Percentiles rank a stretch among this genome's conserved stretches.
phyloP scores from a whole-genome alignment of 1,140 invertebrate genomes.

The Phymorhynchus buccinoides region DNA sequence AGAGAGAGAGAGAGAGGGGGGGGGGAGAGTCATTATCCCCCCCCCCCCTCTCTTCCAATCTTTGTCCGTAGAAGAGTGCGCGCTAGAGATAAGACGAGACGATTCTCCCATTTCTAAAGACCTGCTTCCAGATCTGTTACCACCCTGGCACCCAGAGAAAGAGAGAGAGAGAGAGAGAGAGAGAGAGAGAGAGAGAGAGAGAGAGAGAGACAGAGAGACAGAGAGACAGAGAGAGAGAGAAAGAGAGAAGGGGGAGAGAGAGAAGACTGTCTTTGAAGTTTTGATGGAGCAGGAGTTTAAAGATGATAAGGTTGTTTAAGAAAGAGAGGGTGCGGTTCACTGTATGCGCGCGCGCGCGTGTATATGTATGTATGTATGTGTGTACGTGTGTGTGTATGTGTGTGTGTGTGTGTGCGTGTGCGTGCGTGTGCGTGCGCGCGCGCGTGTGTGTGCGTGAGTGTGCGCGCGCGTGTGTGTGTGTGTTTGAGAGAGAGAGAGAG shows the following conservation, averaged over 20 bases:
- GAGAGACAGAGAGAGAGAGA: not conserved
- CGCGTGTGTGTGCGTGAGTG: too few relatives aligned
- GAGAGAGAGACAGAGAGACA: constrained; percentile 1
- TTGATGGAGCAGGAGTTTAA: too few relatives aligned
- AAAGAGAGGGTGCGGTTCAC: not conserved
- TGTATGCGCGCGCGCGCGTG: not conserved
- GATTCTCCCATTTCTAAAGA: constrained; percentile 26
- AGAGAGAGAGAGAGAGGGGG: too few relatives aligned
- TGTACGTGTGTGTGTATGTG: not conserved
- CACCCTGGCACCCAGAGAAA: too few relatives aligned
- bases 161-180: not conserved
- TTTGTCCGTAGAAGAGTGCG: constrained; percentile 1
- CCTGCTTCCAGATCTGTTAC: not conserved
- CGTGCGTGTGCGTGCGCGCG: too few relatives aligned
- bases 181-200: constrained; percentile 8
- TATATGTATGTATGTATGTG: not conserved
- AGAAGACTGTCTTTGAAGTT: too few relatives aligned
- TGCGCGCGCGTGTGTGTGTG: too few relatives aligned
- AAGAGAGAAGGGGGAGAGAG: not conserved
- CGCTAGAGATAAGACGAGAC: not conserved
- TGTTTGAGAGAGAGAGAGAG: too few relatives aligned
- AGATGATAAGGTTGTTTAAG: too few relatives aligned
- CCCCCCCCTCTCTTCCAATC: not conserved
- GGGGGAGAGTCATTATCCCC: too few relatives aligned
- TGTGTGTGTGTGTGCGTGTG: not conserved